Evolutionary conservation across 2,797 vertebrate genomes (phyloP).

Genomic region (Oreochromis grahami): DNA sequence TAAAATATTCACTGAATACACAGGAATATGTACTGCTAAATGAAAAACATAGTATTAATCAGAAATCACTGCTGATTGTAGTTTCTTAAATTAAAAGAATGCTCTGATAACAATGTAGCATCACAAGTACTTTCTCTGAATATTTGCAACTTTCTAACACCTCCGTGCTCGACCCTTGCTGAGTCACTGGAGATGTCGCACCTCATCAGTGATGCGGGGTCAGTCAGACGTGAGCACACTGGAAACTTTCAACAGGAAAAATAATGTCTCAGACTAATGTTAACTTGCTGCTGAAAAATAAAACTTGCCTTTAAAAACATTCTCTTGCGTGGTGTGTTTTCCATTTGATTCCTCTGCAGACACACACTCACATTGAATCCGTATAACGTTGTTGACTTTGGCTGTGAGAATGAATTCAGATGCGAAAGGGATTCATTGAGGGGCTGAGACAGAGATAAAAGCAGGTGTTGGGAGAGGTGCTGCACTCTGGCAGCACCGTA

Average conservation of each 20-base stretch:
- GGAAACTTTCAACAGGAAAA: neutral
- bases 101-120: neutral
- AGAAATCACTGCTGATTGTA: neutral
- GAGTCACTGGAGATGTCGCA: neutral
- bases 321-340: neutral
- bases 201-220: neutral
- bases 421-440: neutral
- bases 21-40: neutral
- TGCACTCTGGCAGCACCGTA: slow-evolving; percentile 31
- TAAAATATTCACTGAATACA: neutral
- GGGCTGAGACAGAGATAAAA: slow-evolving; percentile 28
- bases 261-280: neutral
- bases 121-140: neutral
- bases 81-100: neutral
- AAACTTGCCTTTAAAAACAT: neutral
- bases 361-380: neutral
- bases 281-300: neutral
- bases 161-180: neutral
- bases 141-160: neutral
- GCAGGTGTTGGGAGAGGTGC: slow-evolving; percentile 30
- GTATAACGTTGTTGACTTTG: slow-evolving; percentile 20
- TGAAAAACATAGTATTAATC: neutral
- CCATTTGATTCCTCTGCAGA: neutral
- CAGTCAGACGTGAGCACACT: neutral
- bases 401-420: neutral